Evolutionary conservation across 1,140 invertebrate genomes (phyloP), one percentile per base, ranked within the genome.

Genomic region (Sarcophaga peregrina): DNA sequence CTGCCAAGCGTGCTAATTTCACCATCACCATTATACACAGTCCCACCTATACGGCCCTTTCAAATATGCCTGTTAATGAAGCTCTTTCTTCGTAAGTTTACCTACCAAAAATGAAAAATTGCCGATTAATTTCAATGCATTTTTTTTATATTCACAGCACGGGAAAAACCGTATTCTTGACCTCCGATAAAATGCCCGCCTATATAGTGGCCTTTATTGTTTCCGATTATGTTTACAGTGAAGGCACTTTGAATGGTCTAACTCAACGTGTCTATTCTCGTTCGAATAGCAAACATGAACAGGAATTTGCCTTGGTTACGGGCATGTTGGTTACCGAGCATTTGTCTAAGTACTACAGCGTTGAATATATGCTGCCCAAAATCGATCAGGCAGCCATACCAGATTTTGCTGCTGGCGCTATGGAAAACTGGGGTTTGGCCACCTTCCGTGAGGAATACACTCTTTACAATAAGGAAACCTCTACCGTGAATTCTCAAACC

Each of bases 1-100:
- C 97, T 0, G 91, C 86, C 1, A 92, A 96, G 83, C 97, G 98
- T 86, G 95, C 97, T 0, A 93, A 89, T 5, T 98, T 97, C 86
- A 92, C 90, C 20, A 92, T 97, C 13, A 93, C 91, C 10, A 91
- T 97, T 46, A 92, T 92, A 3, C 92, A 94, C 83, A 90, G 92
- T 72, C 86, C 91, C 10, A 91, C 92, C 13, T 93, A 94, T 86
- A 93, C 90, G 9, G 91, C 93, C 2, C 90, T 97, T n/a, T 95
- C 95, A 72, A 97, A 97, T 86, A 96, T 96, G 95, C 93, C 92
- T 4, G 83, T 86, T 4, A 54, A 88, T 50, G 78, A 8, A n/a
- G 0, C 62, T 0, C 75, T 78, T 11, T 47, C 85, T 46, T 86
- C 81, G 87, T 89, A 48, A 78, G 76, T 73, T 10, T 58, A 75